Base-by-base conservation (phyloP, 2,888 invertebrate species). In the Clistopyga incitator region DNA sequence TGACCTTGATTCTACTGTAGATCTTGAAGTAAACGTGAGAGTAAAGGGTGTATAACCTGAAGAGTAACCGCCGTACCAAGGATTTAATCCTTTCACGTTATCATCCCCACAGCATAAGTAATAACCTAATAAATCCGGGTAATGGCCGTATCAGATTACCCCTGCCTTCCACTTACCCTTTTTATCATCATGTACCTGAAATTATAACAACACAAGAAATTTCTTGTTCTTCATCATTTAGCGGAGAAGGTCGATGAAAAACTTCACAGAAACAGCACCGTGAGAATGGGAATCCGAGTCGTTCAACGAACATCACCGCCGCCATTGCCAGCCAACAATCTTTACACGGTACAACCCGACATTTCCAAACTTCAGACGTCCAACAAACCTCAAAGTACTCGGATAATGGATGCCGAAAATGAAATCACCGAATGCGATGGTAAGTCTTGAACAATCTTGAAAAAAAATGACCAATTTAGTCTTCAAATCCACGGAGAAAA, bases 201-300 rank as follows among this genome's bases (percentile, higher is more conserved):
- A 38, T 64, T 38, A n/a, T 20, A 10, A 38, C 11, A 64, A 64
- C 38, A 38, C 64, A 3, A 18, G 20, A 2, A 18, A 54, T 61
- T 34, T 13, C 25, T 61, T 23, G 34, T 68, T 75, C 23, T 54
- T 8, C 15, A 11, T 68, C 50, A 77, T 84, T 38, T 93, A 98
- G 98, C 97, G n/a, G 97, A 97, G 85, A 95, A 96, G 86, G 95
- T 96, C 0, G 97, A 98, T 88, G 97, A 98, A 90, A 97, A 97
- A 92, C 95, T 97, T 59, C 96, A 97, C 80, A 95, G 97, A 23
- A 95, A 97, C 75, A 96, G 96, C 85, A 96, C 96, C 0, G 97
- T 98, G 20, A 95, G 97, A 81, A 97, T 98, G 97, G 97, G 97
- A 42, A 97, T 98, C 81, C 94, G 97, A 6, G 97, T 98, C 76